These are phyloP conservation scores for Pantherophis guttatus DNA, from an alignment of 2,113 vertebrate genomes.

Conservation along the genomic window DNA sequence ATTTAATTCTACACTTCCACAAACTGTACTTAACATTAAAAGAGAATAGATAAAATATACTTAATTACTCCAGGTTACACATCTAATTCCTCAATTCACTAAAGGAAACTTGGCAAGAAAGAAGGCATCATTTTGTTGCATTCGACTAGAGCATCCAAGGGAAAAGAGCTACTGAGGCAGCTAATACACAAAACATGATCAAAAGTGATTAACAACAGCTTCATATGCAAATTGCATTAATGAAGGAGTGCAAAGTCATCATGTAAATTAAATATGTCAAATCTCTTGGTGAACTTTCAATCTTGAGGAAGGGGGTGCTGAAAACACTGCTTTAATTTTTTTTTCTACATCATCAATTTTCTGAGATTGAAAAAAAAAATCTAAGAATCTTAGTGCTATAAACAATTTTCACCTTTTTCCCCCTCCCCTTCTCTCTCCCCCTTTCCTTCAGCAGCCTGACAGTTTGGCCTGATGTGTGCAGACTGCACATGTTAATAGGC, in stretches of 20 bases:
- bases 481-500: conserved; percentile 99
- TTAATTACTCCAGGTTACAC: conserved; percentile 86
- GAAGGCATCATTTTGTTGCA: conserved; percentile 80
- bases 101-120: conserved; percentile 83
- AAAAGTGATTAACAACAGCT: conserved; percentile 93
- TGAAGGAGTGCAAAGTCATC: conserved; percentile 98
- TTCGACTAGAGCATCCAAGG: conserved; percentile 81
- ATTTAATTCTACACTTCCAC: conserved; percentile 77
- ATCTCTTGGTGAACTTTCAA: conserved; percentile 95
- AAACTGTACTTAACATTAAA: conserved; percentile 82
- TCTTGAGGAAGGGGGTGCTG: conserved; percentile 79
- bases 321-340: conserved; percentile 89
- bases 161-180: conserved; percentile 85
- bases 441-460: conserved; percentile 85
- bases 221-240: conserved; percentile 94
- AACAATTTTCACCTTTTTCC: conserved; percentile 90
- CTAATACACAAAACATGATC: conserved; percentile 91
- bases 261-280: conserved; percentile 99
- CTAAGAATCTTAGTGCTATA: conserved; percentile 84
- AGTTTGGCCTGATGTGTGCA: conserved; percentile 94
- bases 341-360: conserved; percentile 86
- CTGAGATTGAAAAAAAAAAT: conserved; percentile 73
- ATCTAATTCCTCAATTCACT: conserved; percentile 85
- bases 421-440: conserved; percentile 24
- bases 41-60: conserved; percentile 83